phyloP scores from a whole-genome alignment of 2,797 vertebrate genomes.

The Picus viridis region DNA sequence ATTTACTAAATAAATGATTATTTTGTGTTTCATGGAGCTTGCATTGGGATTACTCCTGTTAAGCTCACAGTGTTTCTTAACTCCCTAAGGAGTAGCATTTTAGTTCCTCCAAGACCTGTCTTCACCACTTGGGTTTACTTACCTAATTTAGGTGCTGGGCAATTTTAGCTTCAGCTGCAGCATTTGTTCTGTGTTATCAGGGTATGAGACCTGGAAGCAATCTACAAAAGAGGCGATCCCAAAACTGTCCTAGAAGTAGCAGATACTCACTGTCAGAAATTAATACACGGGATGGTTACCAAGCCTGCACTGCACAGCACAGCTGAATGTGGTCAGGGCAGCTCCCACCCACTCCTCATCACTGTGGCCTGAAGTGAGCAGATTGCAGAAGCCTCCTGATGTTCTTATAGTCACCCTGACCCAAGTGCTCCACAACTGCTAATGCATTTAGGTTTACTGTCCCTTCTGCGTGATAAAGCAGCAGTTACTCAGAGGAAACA shows the following conservation, averaged over 20 bases:
- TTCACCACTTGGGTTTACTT: background rate
- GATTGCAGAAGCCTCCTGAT: background rate
- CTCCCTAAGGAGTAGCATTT: fast-evolving
- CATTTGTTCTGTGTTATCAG: constrained; percentile 75
- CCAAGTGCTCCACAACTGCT: fast-evolving
- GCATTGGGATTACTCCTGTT: background rate
- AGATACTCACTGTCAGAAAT: background rate
- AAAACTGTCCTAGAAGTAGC: background rate
- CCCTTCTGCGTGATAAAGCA: background rate
- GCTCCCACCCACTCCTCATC: background rate
- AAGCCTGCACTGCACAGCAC: fast-evolving
- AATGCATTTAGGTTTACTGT: background rate
- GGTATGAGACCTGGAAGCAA: constrained; percentile 76
- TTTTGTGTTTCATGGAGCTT: background rate
- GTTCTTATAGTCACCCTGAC: background rate
- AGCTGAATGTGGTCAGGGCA: background rate
- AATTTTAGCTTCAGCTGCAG: constrained; percentile 77
- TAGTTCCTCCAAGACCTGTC: background rate
- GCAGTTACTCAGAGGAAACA: background rate
- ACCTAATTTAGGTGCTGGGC: constrained; percentile 72
- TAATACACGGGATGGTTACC: fast-evolving
- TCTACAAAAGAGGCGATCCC: constrained; percentile 49
- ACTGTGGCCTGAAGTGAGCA: background rate
- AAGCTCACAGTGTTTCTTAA: background rate
- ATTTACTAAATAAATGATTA: background rate